A percentile compares a stretch with the other conserved stretches of the same genome.
phyloP scores from a whole-genome alignment of 2,888 invertebrate species.

The Conomelus anceps region DNA sequence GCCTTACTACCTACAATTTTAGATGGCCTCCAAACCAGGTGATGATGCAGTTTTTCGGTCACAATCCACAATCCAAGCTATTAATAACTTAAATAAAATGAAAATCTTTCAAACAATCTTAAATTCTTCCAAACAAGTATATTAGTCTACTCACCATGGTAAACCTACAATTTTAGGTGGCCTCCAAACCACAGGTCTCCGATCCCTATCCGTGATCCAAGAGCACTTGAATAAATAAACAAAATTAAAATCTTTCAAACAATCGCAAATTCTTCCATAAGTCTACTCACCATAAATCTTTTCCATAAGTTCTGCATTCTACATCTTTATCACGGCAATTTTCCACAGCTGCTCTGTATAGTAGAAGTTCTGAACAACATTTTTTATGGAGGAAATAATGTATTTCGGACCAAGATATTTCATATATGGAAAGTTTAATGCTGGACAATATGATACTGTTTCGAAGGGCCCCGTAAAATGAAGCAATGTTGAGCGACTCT shows the following conservation, averaged over 20 bases:
- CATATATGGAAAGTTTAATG: background rate
- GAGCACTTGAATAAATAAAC: background rate
- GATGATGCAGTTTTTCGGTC: no score
- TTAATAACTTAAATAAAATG: no score
- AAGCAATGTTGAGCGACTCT: background rate
- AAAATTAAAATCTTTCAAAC: background rate
- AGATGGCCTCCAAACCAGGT: no score
- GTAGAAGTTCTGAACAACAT: background rate
- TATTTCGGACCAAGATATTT: background rate
- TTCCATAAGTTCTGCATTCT: no score
- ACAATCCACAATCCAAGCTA: no score
- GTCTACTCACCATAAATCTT: background rate
- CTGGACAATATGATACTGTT: background rate
- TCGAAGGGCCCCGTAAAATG: background rate
- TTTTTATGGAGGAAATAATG: background rate
- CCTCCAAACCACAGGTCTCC: no score
- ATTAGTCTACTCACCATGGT: no score
- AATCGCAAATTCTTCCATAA: background rate
- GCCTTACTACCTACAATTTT: no score
- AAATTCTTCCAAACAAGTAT: no score
- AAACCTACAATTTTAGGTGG: no score
- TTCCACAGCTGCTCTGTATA: background rate
- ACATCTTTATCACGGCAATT: background rate
- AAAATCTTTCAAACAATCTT: no score
- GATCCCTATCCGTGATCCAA: no score